Base-by-base conservation (phyloP, 2,797 vertebrate genomes). In the Muscicapa comitata region DNA sequence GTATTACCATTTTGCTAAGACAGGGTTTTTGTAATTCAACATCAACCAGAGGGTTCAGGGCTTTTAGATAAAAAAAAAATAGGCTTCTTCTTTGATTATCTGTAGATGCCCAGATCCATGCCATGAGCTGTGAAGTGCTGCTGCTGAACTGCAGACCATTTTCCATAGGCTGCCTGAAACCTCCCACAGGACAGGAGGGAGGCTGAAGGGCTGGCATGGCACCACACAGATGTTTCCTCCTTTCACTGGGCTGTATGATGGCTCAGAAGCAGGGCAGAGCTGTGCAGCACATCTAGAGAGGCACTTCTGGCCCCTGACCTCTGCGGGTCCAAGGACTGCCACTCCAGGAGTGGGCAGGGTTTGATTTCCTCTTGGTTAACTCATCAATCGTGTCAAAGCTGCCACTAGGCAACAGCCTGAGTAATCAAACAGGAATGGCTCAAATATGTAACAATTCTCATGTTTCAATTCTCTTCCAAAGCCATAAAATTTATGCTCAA, bases 381-480 rank as follows among this genome's bases (percentile, higher is more conserved):
- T 47, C 38, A 11, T 37, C 35, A 8, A 9, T 37, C 53, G 23
- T 8, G 29, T 17, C 80, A 47, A 43, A 65, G 42, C 11, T 81
- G 65, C 16, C 47, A 10, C 0, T 0, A 80, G 20, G 25, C 5
- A 0, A n/a, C 31, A 15, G 31, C 16, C 17, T 0, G 1, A 81
- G 35, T 33, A 53, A 40, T n/a, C 48, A 76, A 65, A 42, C 17
- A 38, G 58, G 45, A 81, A 33, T 1, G 3, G 24, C 71, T 79
- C 55, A 79, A 35, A 48, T 3, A 48, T 70, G 19, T 20, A 47
- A 73, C 17, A 8, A 4, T 84, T 66, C 57, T 47, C 0, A 0
- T 55, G 43, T 11, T 26, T 57, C 24, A 62, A 55, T 43, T 43
- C 20, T 43, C 20, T 43, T 10, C 24, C 2, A 2, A 82, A 82